These are phyloP conservation scores for Copsychus sechellarum DNA, from an alignment of 2,113 vertebrate species.

Conservation along the genomic window DNA sequence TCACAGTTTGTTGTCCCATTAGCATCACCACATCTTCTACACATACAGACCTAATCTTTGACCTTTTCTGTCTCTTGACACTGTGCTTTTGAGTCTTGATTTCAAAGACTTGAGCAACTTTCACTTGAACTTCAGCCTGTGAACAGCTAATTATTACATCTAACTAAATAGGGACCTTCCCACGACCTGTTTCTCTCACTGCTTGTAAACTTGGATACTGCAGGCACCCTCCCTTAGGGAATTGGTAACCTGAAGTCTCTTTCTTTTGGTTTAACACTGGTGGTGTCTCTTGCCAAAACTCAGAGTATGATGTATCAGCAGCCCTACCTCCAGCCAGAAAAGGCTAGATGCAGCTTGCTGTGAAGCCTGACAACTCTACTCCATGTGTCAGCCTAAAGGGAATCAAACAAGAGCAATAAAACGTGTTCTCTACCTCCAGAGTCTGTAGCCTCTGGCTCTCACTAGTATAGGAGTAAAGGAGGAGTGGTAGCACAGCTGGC, in stretches of 20 bases:
- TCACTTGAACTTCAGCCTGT: neutral
- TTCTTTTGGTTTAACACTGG: neutral
- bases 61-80: neutral
- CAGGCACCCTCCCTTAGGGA: neutral
- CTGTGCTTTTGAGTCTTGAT: neutral
- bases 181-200: neutral
- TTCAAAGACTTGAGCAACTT: neutral
- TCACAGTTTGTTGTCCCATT: neutral
- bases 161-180: neutral
- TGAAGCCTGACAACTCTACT: neutral
- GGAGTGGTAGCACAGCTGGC: slow-evolving; percentile 3
- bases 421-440: neutral
- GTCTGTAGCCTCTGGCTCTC: slow-evolving; percentile 7
- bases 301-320: neutral
- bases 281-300: neutral
- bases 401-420: neutral
- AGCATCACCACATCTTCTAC: neutral
- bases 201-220: neutral
- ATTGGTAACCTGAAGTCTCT: neutral
- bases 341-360: neutral
- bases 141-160: neutral
- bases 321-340: neutral
- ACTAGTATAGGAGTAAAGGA: neutral
- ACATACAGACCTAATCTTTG: neutral
- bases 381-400: slow-evolving; percentile 20